Evolutionary conservation across 2,888 invertebrate genomes (phyloP).

Genomic region (Sisyra terminalis): DNA sequence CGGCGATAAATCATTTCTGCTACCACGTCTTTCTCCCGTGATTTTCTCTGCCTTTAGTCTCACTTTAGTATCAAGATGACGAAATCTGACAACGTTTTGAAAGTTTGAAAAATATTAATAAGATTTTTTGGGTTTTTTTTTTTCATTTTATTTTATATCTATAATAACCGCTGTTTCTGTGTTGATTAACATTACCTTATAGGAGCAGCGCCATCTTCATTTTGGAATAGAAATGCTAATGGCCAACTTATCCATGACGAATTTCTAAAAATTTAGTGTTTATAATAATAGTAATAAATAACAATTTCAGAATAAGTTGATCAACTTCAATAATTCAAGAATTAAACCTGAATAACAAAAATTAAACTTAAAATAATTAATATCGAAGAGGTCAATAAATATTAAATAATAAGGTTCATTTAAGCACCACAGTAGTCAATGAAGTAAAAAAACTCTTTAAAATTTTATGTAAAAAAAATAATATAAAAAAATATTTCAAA

Average conservation of each 20-base stretch:
- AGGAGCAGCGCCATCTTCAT: slow-evolving; percentile 52
- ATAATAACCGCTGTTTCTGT: neutral
- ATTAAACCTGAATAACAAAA: no score
- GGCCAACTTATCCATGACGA: slow-evolving; percentile 90
- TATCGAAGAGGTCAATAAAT: no score
- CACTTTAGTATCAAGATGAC: slow-evolving; percentile 75
- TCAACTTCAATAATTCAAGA: no score
- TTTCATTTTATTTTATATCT: neutral
- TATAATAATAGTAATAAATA: no score
- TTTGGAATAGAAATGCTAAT: slow-evolving; percentile 72
- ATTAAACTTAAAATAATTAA: no score
- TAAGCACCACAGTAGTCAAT: no score
- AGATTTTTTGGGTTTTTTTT: no score
- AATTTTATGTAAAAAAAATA: no score
- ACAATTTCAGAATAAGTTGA: no score
- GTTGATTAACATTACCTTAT: slow-evolving; percentile 41
- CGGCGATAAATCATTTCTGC: slow-evolving; percentile 44
- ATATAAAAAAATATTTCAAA: no score
- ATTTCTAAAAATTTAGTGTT: slow-evolving; percentile 34
- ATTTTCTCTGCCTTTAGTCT: slow-evolving; percentile 42
- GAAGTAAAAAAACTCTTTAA: no score
- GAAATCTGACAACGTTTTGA: slow-evolving; percentile 39
- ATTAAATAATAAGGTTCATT: no score
- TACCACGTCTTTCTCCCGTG: slow-evolving; percentile 32
- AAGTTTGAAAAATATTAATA: slow-evolving; percentile 4